Conservation (phyloP, 2,888 invertebrate genomes). For the Dryomyza anilis region DNA sequence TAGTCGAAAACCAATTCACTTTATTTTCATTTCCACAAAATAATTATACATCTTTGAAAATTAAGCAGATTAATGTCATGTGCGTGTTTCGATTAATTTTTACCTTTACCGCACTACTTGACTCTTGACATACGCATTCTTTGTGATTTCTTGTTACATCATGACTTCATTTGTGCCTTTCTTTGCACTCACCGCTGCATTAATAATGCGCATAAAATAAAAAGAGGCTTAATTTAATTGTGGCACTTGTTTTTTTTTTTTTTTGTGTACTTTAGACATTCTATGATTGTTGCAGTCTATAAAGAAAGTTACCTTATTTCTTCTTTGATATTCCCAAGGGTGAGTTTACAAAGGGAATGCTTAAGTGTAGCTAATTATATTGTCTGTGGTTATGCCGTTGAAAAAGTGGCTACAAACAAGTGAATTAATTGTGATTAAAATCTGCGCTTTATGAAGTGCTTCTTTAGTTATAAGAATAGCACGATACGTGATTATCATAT, state of each 20-base stretch:
- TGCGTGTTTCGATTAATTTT: not conserved
- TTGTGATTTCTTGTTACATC: not conserved
- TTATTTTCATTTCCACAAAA: no score
- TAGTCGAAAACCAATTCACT: no score
- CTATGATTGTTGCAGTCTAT: not conserved
- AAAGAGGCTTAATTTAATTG: conserved; percentile 31
- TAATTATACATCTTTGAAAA: no score
- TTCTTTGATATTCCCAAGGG: conserved; percentile 7
- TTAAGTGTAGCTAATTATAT: not conserved
- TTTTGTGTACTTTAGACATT: not conserved
- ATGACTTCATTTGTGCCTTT: not conserved
- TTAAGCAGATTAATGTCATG: no score
- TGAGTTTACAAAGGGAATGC: conserved; percentile 3
- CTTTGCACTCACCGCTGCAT: no score
- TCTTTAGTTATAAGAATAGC: no score
- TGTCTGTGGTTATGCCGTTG: not conserved
- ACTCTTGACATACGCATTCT: no score
- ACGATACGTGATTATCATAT: no score
- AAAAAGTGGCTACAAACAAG: not conserved
- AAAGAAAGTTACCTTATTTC: not conserved
- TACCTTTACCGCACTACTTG: not conserved
- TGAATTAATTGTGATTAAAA: not conserved
- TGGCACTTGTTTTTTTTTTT: conserved; percentile 29
- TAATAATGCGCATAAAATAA: conserved; percentile 25
- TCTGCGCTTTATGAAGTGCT: not conserved